phyloP scores from a whole-genome alignment of 2,113 vertebrate genomes.

The Xerus inauris region DNA sequence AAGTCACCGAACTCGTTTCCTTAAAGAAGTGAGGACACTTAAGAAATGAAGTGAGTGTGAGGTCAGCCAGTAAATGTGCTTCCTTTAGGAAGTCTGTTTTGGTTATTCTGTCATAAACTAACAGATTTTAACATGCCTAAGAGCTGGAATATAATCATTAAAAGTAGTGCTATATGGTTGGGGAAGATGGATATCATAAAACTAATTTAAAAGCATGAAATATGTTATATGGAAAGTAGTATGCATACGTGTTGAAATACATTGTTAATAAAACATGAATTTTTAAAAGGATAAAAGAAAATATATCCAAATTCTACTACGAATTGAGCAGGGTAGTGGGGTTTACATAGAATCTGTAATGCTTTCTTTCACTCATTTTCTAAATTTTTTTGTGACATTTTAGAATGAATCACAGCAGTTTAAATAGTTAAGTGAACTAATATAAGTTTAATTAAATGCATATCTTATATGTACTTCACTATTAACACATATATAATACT shows the following conservation, averaged over 20 bases:
- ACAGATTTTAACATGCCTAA: background rate
- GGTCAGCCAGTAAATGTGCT: background rate
- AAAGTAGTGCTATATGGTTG: background rate
- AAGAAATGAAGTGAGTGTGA: background rate
- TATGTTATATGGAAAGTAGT: background rate
- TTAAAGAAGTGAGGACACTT: background rate
- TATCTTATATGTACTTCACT: background rate
- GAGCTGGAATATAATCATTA: background rate
- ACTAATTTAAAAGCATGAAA: background rate
- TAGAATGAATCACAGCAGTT: background rate
- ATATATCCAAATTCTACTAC: background rate
- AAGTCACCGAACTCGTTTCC: background rate
- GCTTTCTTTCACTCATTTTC: slow-evolving; percentile 4
- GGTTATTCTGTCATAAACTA: background rate
- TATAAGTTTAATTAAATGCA: background rate
- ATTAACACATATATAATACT: background rate
- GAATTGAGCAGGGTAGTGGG: background rate
- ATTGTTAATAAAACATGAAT: background rate
- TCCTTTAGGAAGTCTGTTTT: background rate
- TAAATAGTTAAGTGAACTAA: background rate
- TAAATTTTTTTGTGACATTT: slow-evolving; percentile 1
- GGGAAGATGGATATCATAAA: background rate
- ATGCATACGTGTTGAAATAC: background rate
- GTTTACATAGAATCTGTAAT: background rate
- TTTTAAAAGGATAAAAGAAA: slow-evolving; percentile 11